Percentiles rank a stretch among this genome's conserved stretches.
Evolutionary conservation across 92 coral and sea anemone genomes (phyloP).

Genomic region (Porites rus): DNA sequence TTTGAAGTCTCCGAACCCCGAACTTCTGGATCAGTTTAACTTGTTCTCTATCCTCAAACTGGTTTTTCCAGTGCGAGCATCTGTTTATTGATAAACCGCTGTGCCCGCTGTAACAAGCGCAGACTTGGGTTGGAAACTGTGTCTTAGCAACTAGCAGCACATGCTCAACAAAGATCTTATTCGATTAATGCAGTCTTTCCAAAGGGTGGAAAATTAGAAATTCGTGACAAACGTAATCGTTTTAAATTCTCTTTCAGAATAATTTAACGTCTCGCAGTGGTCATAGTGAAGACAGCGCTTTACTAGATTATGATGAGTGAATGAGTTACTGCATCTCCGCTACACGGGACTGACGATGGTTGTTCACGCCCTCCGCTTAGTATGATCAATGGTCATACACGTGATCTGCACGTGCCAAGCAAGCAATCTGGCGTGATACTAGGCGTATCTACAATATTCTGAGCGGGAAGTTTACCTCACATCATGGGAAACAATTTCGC

Average conservation of each 20-base stretch:
- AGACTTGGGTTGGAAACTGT: too few relatives aligned
- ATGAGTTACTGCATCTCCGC: neutral
- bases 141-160: too few relatives aligned
- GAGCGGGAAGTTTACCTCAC: too few relatives aligned
- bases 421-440: neutral
- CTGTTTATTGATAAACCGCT: too few relatives aligned
- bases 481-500: too few relatives aligned
- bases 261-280: conserved; percentile 21
- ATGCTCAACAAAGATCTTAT: too few relatives aligned
- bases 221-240: neutral
- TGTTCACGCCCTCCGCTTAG: neutral
- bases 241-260: neutral
- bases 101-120: too few relatives aligned
- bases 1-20: too few relatives aligned
- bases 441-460: neutral
- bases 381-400: neutral
- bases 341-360: neutral
- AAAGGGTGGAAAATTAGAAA: neutral
- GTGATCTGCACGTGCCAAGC: neutral
- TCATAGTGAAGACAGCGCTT: conserved; percentile 49
- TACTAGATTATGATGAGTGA: conserved; percentile 44
- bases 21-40: too few relatives aligned
- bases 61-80: too few relatives aligned
- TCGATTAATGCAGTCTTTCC: too few relatives aligned
- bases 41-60: too few relatives aligned